These are phyloP conservation scores for Lysandra coridon DNA, from an alignment of 2,888 invertebrate genomes.

Conservation along the genomic window DNA sequence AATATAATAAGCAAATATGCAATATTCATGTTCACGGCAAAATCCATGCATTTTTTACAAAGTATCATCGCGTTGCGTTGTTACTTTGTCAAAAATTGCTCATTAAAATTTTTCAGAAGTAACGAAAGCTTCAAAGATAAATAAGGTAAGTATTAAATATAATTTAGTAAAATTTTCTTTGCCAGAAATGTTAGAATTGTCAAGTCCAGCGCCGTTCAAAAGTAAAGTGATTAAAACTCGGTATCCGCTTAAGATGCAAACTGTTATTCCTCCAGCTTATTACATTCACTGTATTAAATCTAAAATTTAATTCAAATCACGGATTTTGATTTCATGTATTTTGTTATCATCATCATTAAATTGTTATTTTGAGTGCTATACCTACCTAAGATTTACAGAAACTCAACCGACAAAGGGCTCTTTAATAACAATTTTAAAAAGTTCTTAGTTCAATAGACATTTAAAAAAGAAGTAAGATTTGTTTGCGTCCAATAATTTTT, in stretches of 20 bases:
- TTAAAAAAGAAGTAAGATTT: too few species aligned
- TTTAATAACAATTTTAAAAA: too few species aligned
- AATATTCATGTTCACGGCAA: too few species aligned
- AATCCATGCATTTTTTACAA: too few species aligned
- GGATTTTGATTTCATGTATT: background rate
- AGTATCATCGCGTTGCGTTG: too few species aligned
- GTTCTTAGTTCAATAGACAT: too few species aligned
- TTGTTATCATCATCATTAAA: background rate
- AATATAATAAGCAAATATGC: too few species aligned
- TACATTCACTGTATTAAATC: background rate
- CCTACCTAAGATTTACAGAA: too few species aligned
- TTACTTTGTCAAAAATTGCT: background rate
- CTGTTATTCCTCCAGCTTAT: conserved; percentile 20
- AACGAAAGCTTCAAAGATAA: background rate
- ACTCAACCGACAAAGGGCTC: too few species aligned
- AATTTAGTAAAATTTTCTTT: background rate
- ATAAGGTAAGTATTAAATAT: background rate
- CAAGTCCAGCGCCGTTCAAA: conserved; percentile 14
- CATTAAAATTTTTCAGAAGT: background rate
- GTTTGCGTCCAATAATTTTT: too few species aligned
- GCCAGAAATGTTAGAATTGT: background rate
- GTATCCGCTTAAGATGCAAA: conserved; percentile 18
- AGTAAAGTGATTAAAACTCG: conserved; percentile 28
- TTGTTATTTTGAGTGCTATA: too few species aligned
- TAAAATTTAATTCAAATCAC: background rate